Conservation (phyloP, 92 coral and sea anemone species). For the Parazoanthus darwini region DNA sequence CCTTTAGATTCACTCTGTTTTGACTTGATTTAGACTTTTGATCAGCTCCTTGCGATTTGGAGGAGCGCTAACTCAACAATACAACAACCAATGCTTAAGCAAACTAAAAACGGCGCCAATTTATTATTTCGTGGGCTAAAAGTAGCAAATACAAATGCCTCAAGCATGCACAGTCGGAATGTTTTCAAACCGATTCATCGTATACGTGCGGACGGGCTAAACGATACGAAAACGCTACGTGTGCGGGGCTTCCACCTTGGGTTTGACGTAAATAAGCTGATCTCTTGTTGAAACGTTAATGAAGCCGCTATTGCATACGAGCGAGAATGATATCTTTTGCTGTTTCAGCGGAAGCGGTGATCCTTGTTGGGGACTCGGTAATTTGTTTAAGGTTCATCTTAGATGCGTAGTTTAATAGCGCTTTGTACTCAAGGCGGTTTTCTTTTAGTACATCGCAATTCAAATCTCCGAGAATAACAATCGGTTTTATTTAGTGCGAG, state of each 20-base stretch:
- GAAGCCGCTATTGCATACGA: constrained; percentile 35
- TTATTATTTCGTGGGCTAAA: too few species aligned
- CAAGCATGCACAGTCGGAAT: too few species aligned
- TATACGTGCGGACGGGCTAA: too few species aligned
- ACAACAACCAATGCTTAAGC: too few species aligned
- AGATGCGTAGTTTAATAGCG: constrained; percentile 5
- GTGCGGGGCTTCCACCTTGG: constrained; percentile 33
- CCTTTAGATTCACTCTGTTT: too few species aligned
- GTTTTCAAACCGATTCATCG: too few species aligned
- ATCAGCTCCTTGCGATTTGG: too few species aligned
- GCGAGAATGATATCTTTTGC: constrained; percentile 27
- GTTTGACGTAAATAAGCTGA: constrained; percentile 23
- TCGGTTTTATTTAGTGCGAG: constrained; percentile 32
- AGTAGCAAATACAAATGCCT: too few species aligned
- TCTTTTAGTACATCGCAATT: background rate
- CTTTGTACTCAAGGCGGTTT: constrained; percentile 14
- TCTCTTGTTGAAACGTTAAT: constrained; percentile 31
- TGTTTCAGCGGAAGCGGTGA: constrained; percentile 29
- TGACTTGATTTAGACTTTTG: too few species aligned
- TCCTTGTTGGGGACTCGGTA: constrained; percentile 24
- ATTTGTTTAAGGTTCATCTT: constrained; percentile 32
- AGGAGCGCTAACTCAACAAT: too few species aligned
- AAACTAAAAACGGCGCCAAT: too few species aligned
- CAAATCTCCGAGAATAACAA: constrained; percentile 25
- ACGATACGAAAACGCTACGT: too few species aligned